A percentile compares a stretch with the other conserved stretches of the same genome.
Evolutionary conservation across 2,888 invertebrate species (phyloP).

Genomic region (Polyommatus iphigenia): DNA sequence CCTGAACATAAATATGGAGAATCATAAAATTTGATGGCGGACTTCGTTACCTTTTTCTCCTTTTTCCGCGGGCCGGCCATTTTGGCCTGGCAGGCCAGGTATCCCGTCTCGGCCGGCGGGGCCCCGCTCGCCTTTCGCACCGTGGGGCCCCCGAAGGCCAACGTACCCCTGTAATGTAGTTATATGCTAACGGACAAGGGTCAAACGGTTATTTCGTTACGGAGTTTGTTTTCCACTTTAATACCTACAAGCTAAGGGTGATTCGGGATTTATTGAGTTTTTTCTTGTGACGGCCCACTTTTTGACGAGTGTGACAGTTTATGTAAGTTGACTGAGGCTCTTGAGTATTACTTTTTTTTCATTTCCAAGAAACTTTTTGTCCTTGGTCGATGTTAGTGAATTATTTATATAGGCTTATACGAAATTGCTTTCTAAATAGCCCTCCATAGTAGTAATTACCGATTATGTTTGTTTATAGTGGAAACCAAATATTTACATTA

Average conservation of each 20-base stretch:
- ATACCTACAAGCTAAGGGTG: slow-evolving; percentile 58
- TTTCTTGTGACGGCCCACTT: slow-evolving; percentile 26
- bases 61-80: slow-evolving; percentile 84
- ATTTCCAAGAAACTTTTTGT: background rate
- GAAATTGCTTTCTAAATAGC: background rate
- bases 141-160: slow-evolving; percentile 80
- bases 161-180: slow-evolving; percentile 69
- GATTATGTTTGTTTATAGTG: background rate
- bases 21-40: slow-evolving; percentile 78
- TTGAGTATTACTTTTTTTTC: background rate
- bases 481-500: background rate
- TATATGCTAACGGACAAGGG: slow-evolving; percentile 68
- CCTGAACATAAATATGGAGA: slow-evolving; percentile 71
- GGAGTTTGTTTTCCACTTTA: slow-evolving; percentile 62
- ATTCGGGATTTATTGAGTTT: slow-evolving; percentile 56
- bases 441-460: background rate
- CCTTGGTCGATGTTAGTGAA: background rate
- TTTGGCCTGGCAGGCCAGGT: slow-evolving; percentile 79
- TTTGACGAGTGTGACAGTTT: slow-evolving; percentile 5
- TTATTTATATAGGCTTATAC: background rate
- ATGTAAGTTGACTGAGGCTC: background rate
- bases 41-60: slow-evolving; percentile 85
- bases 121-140: slow-evolving; percentile 84
- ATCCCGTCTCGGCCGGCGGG: slow-evolving; percentile 85
- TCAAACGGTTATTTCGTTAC: slow-evolving; percentile 69